Evolutionary conservation across 1,140 invertebrate species (phyloP).

Genomic region (Geopemphigus sp.): DNA sequence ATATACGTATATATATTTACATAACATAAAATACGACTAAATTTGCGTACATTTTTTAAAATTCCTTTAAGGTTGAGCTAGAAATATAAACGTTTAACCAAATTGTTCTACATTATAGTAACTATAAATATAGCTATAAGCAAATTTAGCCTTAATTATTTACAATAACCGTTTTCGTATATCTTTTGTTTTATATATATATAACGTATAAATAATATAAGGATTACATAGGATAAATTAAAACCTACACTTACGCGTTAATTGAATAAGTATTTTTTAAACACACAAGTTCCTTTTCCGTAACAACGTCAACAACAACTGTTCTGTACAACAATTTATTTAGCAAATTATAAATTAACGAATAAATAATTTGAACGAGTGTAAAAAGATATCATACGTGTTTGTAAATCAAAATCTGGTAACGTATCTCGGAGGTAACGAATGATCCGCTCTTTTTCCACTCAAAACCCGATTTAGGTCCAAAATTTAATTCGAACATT

Average conservation of each 20-base stretch:
- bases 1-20: neutral
- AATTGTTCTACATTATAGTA: slow-evolving; percentile 3
- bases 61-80: slow-evolving; percentile 21
- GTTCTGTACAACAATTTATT: neutral
- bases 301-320: neutral
- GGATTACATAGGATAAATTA: too few relatives aligned
- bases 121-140: slow-evolving; percentile 1
- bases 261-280: slow-evolving; percentile 15
- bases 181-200: neutral
- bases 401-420: too few relatives aligned
- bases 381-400: too few relatives aligned
- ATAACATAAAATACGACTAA: slow-evolving; percentile 24
- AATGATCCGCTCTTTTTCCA: too few relatives aligned
- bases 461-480: too few relatives aligned
- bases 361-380: neutral
- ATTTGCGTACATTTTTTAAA: neutral
- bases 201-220: neutral
- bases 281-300: neutral
- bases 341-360: slow-evolving; percentile 12
- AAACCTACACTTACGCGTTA: too few relatives aligned
- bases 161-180: neutral
- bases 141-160: slow-evolving; percentile 16
- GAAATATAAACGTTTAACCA: slow-evolving; percentile 6
- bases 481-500: too few relatives aligned
- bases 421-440: too few relatives aligned